These are phyloP conservation scores for Chromobotia macracanthus DNA, from an alignment of 2,797 vertebrate species.

Conservation along the genomic window DNA sequence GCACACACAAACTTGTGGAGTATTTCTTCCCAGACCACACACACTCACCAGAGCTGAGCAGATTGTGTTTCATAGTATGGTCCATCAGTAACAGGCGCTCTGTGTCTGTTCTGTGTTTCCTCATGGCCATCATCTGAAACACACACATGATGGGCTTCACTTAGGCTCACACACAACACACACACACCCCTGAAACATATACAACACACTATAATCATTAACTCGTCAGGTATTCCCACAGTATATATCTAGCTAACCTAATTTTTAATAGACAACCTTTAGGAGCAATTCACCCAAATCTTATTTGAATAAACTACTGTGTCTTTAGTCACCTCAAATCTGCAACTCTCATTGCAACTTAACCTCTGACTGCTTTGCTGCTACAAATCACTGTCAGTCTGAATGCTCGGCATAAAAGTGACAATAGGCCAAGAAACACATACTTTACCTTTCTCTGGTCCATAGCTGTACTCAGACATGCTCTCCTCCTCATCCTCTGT, in stretches of 20 bases:
- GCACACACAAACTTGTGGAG: slow-evolving; percentile 21
- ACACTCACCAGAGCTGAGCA: slow-evolving; percentile 51
- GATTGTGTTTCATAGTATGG: slow-evolving; percentile 43
- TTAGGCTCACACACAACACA: slow-evolving; percentile 53
- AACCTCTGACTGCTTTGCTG: not conserved
- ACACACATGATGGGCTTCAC: slow-evolving; percentile 32
- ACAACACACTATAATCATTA: slow-evolving; percentile 18
- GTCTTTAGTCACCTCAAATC: too few species aligned
- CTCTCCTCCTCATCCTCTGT: slow-evolving; percentile 78
- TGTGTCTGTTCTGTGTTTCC: slow-evolving; percentile 43
- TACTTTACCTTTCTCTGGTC: slow-evolving; percentile 69
- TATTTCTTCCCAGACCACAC: slow-evolving; percentile 13
- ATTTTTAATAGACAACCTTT: too few species aligned
- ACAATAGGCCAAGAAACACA: not conserved
- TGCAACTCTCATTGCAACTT: too few species aligned
- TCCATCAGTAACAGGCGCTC: slow-evolving; percentile 27
- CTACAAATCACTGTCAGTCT: not conserved
- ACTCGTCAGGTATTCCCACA: too few species aligned
- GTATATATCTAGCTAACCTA: too few species aligned
- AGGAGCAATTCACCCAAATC: too few species aligned
- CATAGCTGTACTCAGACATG: slow-evolving; percentile 72
- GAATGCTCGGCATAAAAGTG: not conserved
- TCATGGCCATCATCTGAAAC: slow-evolving; percentile 50
- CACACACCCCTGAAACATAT: slow-evolving; percentile 40
- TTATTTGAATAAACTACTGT: too few species aligned